These are phyloP conservation scores for Xestia c-nigrum DNA, from an alignment of 2,888 invertebrate genomes.

Conservation along the genomic window DNA sequence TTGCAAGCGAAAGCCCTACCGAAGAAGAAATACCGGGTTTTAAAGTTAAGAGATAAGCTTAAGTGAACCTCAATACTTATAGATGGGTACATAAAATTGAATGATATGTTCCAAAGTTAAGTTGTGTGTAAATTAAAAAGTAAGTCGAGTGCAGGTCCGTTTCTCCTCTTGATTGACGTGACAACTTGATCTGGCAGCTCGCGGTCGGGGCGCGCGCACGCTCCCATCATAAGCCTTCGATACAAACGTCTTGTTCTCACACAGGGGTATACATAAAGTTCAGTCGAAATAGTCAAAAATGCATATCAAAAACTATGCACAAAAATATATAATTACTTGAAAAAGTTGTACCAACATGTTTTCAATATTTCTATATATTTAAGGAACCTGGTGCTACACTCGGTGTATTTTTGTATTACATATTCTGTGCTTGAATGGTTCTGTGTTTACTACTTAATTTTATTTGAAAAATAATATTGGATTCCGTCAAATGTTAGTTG, in stretches of 20 bases:
- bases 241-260: constrained; percentile 38
- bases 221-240: constrained; percentile 20
- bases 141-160: constrained; percentile 74
- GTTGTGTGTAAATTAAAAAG: constrained; percentile 72
- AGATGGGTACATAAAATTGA: constrained; percentile 49
- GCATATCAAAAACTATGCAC: background rate
- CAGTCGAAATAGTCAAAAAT: constrained; percentile 5
- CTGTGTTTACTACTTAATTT: background rate
- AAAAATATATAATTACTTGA: background rate
- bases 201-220: constrained; percentile 25
- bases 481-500: background rate
- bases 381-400: background rate
- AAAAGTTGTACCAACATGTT: background rate
- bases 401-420: constrained; percentile 1
- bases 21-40: constrained; percentile 39
- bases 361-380: background rate
- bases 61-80: constrained; percentile 44
- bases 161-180: constrained; percentile 83
- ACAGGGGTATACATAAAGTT: background rate
- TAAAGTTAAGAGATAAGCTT: constrained; percentile 51
- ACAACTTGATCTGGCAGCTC: constrained; percentile 74
- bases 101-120: constrained; percentile 61
- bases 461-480: background rate
- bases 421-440: constrained; percentile 1
- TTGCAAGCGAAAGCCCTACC: constrained; percentile 40